Conservation (phyloP, 2,113 vertebrate genomes). For the Cephalopholis sonnerati region DNA sequence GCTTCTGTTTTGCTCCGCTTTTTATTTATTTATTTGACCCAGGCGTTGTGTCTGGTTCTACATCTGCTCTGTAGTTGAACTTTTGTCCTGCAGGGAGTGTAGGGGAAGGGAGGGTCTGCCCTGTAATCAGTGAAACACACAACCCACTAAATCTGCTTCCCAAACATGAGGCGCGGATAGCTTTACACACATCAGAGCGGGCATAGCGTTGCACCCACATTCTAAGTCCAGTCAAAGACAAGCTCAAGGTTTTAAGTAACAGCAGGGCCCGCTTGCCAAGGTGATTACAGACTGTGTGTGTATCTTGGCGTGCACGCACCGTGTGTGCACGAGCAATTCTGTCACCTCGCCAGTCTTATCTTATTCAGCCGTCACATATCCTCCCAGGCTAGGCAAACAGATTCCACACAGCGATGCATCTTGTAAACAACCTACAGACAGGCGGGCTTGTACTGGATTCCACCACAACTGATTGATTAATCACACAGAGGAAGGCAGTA, state of each 20-base stretch:
- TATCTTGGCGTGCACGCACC: neutral
- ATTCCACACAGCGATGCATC: constrained; percentile 34
- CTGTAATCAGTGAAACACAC: constrained; percentile 62
- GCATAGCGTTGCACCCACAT: neutral
- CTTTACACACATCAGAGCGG: constrained; percentile 8
- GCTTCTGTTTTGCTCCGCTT: neutral
- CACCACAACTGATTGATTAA: constrained; percentile 38
- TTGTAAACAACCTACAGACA: constrained; percentile 49
- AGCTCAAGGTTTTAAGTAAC: constrained; percentile 50
- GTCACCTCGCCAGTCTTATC: constrained; percentile 39
- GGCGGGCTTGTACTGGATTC: neutral
- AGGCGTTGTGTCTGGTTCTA: neutral
- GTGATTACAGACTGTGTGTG: constrained; percentile 12
- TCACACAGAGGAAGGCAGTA: constrained; percentile 3
- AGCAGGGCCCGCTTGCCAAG: neutral
- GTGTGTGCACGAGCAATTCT: neutral
- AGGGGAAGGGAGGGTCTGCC: constrained; percentile 10
- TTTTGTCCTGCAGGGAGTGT: constrained; percentile 15
- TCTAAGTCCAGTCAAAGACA: constrained; percentile 41
- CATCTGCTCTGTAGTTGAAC: constrained; percentile 58
- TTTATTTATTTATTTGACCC: neutral
- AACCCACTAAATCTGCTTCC: constrained; percentile 44
- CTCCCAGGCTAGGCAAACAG: constrained; percentile 28
- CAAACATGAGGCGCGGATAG: constrained; percentile 49
- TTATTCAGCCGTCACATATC: constrained; percentile 33